Conservation (phyloP, 2,113 vertebrate species). For the Cettia cetti region DNA sequence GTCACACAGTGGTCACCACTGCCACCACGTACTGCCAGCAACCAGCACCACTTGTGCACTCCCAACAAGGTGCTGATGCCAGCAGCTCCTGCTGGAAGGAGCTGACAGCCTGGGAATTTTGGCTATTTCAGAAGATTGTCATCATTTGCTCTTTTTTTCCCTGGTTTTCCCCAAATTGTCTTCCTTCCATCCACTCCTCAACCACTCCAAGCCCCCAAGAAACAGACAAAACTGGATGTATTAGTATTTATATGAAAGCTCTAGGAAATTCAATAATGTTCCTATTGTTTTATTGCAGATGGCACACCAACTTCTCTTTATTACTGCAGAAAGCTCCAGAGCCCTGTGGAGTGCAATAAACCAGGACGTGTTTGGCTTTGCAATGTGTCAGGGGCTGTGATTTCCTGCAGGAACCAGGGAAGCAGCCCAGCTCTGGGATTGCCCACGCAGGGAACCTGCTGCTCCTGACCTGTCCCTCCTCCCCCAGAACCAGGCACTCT, state of each 20-base stretch:
- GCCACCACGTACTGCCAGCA: neutral
- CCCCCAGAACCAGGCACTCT: neutral
- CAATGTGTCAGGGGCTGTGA: conserved; percentile 52
- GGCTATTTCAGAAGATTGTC: neutral
- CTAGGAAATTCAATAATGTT: conserved; percentile 58
- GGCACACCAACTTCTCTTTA: conserved; percentile 67
- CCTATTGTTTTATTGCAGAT: conserved; percentile 68
- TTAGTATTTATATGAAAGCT: conserved; percentile 49
- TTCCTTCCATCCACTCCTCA: neutral
- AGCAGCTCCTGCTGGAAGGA: neutral
- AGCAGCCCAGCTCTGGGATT: conserved; percentile 2
- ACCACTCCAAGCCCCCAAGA: neutral
- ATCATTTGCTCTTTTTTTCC: neutral
- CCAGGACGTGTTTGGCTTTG: conserved; percentile 35
- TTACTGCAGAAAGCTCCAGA: conserved; percentile 68
- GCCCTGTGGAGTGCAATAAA: conserved; percentile 67
- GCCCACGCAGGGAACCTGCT: neutral
- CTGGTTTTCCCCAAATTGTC: neutral
- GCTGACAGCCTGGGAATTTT: rapidly evolving
- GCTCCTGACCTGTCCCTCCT: neutral
- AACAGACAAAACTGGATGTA: neutral
- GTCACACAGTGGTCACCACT: neutral
- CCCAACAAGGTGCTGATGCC: neutral
- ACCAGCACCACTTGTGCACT: neutral
- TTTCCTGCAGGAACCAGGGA: conserved; percentile 8